Evolutionary conservation across 2,797 vertebrate species (phyloP), one percentile per base, ranked within the genome.

Genomic region (Chromobotia macracanthus): DNA sequence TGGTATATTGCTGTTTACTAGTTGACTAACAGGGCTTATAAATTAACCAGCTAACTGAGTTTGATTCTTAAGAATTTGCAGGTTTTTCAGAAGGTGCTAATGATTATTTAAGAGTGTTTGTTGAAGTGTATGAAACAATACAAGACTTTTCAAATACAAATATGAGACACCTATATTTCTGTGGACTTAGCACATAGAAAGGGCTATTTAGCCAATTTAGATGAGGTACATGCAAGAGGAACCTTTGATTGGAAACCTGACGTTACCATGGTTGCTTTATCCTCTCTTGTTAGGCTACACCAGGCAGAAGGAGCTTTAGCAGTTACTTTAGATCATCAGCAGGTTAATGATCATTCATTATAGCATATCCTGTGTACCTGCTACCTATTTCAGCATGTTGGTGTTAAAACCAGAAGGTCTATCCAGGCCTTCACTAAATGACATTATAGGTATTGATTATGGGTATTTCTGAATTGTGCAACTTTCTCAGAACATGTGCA

Each of bases 81-180:
- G 80, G 80, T 65, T 63, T 79, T 84, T 83, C 74, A n/a, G 82
- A 85, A 84, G 82, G 84, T 85, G 82, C 84, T 84, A 84, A 67
- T 44, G 65, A 50, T 75, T 74, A 80, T 72, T 82, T 80, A 23
- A 68, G 72, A 71, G 58, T 67, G 79, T 68, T 15, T 60, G 63
- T 72, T 79, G 71, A 74, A 71, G 60, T 50, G 53, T 25, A 13
- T 51, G 80, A 48, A 72, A 77, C 72, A 46, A 28, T 55, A 50
- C 61, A 12, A 50, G 25, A 9, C 16, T 35, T 35, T 46, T 44
- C 48, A 50, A 41, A 79, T 73, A 79, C 84, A 31, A 85, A 77
- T 85, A 83, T 76, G 11, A 73, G 68, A 66, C 69, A 13, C 19
- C 50, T 68, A 65, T 60, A 75, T 61, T 72, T 28, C 64, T 58